Evolutionary conservation across 2,888 invertebrate genomes (phyloP).

Genomic region (Patella ulyssiponensis): DNA sequence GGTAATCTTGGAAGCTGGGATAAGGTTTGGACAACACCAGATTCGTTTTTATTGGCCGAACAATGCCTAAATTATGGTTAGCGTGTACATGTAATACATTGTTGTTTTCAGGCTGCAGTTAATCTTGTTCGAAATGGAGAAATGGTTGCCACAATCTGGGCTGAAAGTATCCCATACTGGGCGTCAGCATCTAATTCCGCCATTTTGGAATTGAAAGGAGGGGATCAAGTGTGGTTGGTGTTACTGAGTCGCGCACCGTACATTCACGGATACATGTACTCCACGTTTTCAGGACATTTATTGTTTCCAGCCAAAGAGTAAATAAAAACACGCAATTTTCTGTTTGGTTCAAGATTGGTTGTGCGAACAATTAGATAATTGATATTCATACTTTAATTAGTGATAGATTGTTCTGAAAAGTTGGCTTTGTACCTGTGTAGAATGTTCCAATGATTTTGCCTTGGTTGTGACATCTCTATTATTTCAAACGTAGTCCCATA

Average conservation of each 20-base stretch:
- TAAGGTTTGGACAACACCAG: too few species aligned
- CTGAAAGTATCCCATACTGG: constrained; percentile 70
- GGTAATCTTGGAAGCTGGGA: not conserved
- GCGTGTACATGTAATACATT: too few species aligned
- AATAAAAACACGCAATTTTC: not conserved
- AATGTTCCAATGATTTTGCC: too few species aligned
- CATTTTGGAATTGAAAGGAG: constrained; percentile 59
- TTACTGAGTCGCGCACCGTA: constrained; percentile 63
- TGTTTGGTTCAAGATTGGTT: too few species aligned
- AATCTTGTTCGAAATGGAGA: constrained; percentile 57
- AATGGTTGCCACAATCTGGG: constrained; percentile 70
- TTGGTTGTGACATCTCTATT: too few species aligned
- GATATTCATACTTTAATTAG: too few species aligned
- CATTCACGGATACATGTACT: constrained; percentile 71
- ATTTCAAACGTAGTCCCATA: too few species aligned
- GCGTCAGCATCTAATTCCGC: constrained; percentile 66
- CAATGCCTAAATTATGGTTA: too few species aligned
- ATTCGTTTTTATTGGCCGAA: too few species aligned
- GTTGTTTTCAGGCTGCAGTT: constrained; percentile 64
- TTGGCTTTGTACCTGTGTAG: too few species aligned
- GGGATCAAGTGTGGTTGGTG: constrained; percentile 65
- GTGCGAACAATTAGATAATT: too few species aligned
- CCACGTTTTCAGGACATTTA: constrained; percentile 68
- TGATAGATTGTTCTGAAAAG: too few species aligned
- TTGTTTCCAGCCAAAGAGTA: constrained; percentile 46